phyloP scores from a whole-genome alignment of 2,113 vertebrate genomes.

The Ariopsis seemanni region DNA sequence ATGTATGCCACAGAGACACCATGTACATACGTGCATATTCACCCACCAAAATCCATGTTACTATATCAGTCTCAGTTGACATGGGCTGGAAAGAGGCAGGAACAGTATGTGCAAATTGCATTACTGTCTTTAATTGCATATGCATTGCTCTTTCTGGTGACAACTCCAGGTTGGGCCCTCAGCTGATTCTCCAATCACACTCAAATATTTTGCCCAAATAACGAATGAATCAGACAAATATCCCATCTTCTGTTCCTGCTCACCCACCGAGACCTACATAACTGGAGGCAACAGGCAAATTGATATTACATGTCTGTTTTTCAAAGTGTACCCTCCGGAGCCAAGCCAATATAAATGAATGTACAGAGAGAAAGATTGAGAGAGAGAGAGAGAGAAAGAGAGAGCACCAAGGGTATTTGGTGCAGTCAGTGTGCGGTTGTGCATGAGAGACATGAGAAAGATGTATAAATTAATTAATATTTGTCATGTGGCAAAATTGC shows the following conservation, averaged over 20 bases:
- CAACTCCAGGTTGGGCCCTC: conserved; percentile 31
- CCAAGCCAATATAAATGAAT: conserved; percentile 26
- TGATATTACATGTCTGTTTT: conserved; percentile 54
- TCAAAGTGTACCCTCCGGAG: conserved; percentile 27
- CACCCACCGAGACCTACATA: conserved; percentile 40
- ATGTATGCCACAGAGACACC: neutral
- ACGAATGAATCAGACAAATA: conserved; percentile 32
- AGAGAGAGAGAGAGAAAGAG: neutral
- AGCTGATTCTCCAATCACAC: conserved; percentile 25
- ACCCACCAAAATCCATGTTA: neutral
- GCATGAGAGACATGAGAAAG: neutral
- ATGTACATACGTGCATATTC: neutral
- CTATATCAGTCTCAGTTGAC: neutral
- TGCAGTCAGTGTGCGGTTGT: neutral
- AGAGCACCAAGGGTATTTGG: neutral
- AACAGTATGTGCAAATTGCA: neutral
- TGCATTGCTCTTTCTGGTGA: conserved; percentile 3
- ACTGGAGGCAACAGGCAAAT: conserved; percentile 44
- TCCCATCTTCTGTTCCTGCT: conserved; percentile 28
- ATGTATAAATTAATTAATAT: neutral
- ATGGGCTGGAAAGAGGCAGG: neutral
- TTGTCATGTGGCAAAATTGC: neutral
- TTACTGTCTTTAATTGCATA: conserved; percentile 1
- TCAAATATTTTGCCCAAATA: conserved; percentile 19
- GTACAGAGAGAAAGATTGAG: conserved; percentile 5